phyloP scores from a whole-genome alignment of 1,140 invertebrate genomes.

The Pollicipes pollicipes region DNA sequence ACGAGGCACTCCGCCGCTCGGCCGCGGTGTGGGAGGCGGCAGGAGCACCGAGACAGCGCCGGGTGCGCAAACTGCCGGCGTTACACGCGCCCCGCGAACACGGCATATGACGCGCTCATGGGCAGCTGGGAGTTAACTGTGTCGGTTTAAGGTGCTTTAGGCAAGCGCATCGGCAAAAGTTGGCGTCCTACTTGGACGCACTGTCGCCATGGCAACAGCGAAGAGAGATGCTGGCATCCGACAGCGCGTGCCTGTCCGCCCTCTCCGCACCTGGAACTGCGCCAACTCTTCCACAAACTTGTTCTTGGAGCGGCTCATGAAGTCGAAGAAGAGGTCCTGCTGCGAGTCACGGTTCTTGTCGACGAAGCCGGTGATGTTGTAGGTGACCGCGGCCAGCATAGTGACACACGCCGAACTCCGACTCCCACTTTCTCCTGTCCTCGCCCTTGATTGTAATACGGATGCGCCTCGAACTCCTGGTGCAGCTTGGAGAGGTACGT shows the following conservation, averaged over 20 bases:
- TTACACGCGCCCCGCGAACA: no score
- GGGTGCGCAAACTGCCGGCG: no score
- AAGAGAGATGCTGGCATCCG: neutral
- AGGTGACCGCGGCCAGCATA: conserved; percentile 84
- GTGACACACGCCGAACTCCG: conserved; percentile 76
- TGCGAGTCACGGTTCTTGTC: conserved; percentile 93
- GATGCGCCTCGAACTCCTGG: conserved; percentile 66
- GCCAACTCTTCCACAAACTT: conserved; percentile 76
- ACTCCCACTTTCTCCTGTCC: conserved; percentile 72
- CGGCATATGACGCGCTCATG: no score
- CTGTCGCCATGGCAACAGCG: no score
- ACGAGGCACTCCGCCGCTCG: no score
- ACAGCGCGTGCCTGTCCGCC: no score
- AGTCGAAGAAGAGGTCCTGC: conserved; percentile 86
- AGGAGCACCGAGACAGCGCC: no score
- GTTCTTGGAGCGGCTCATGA: conserved; percentile 68
- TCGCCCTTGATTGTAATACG: conserved; percentile 73
- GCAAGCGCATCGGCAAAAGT: no score
- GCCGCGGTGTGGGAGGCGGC: no score
- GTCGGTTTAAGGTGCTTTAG: no score
- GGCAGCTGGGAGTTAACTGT: no score
- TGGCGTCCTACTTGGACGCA: no score
- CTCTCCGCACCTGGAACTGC: conserved; percentile 43
- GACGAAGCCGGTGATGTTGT: conserved; percentile 80
- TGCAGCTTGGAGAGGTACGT: conserved; percentile 81